These are phyloP conservation scores for Misgurnus anguillicaudatus DNA, from an alignment of 2,113 vertebrate species.

Conservation along the genomic window DNA sequence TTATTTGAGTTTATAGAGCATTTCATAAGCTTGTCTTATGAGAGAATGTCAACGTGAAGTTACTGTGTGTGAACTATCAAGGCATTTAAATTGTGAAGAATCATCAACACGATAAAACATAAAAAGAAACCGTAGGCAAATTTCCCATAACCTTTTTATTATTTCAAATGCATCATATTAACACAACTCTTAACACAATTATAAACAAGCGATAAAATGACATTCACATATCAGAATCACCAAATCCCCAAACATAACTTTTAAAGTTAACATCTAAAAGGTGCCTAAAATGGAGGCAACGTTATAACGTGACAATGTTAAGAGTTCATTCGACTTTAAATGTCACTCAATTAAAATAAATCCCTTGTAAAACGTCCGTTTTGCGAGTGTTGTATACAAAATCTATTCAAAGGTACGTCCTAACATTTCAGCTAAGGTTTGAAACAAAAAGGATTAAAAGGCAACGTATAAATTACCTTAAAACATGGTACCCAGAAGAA, in stretches of 20 bases:
- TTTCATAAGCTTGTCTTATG: no score
- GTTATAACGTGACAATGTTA: constrained; percentile 55
- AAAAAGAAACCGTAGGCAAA: constrained; percentile 27
- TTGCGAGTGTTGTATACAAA: constrained; percentile 18
- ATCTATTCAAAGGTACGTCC: background rate
- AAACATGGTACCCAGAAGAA: constrained; percentile 30
- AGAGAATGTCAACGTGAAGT: no score
- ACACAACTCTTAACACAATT: constrained; percentile 8
- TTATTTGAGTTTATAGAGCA: no score
- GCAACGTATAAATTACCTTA: background rate
- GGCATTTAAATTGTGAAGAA: no score
- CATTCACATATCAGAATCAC: constrained; percentile 15
- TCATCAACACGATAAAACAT: constrained; percentile 8
- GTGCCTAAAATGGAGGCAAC: no score
- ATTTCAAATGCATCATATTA: constrained; percentile 32
- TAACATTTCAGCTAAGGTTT: constrained; percentile 11
- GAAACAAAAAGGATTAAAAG: background rate
- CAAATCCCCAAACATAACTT: constrained; percentile 25
- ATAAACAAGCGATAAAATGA: background rate
- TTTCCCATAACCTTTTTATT: constrained; percentile 60
- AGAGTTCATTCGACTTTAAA: constrained; percentile 58
- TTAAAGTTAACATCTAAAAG: background rate
- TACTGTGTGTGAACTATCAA: no score
- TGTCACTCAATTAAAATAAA: constrained; percentile 81
- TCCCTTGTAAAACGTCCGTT: constrained; percentile 6